Evolutionary conservation across 2,888 invertebrate genomes (phyloP).

Genomic region (Temnothorax unifasciatus): DNA sequence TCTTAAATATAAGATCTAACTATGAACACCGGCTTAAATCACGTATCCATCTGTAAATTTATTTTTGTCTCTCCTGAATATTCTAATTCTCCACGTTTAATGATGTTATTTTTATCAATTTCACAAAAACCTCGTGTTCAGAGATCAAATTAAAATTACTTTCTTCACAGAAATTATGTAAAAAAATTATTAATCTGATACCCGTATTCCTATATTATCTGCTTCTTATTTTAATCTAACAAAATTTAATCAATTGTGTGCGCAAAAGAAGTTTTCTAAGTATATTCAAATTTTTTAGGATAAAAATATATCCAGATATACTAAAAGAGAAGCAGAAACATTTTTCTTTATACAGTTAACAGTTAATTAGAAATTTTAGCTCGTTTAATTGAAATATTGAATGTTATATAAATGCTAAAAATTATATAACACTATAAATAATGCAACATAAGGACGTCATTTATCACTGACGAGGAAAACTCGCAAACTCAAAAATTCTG

Average conservation of each 20-base stretch:
- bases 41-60: not conserved
- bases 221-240: not conserved
- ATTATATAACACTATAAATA: not conserved
- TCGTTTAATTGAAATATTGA: not conserved
- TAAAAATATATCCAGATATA: too few relatives aligned
- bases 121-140: not conserved
- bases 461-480: not conserved
- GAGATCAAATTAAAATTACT: not conserved
- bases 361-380: too few relatives aligned
- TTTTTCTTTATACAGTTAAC: too few relatives aligned
- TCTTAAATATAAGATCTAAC: too few relatives aligned
- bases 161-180: not conserved
- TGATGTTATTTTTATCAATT: not conserved
- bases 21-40: not conserved
- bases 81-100: not conserved
- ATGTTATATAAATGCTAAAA: not conserved
- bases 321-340: too few relatives aligned
- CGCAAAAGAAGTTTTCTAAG: not conserved
- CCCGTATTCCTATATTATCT: not conserved
- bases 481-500: too few relatives aligned
- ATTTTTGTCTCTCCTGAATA: not conserved
- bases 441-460: not conserved
- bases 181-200: not conserved
- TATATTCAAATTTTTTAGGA: not conserved
- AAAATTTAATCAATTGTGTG: not conserved